Percentiles rank a stretch among this genome's conserved stretches.
phyloP scores from a whole-genome alignment of 2,888 invertebrate genomes.

The Eupithecia centaureata region DNA sequence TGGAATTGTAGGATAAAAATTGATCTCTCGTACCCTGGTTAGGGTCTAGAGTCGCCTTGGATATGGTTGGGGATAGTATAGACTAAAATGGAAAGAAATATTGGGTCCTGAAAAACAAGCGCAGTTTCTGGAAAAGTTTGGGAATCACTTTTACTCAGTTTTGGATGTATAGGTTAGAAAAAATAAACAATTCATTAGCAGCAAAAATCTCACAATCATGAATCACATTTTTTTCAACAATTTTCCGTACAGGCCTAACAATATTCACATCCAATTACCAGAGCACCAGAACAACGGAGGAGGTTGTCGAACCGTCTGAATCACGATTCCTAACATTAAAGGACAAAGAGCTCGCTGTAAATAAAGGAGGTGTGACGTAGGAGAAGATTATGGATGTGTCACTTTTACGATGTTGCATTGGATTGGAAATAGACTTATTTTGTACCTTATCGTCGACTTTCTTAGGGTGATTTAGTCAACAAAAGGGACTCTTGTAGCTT shows the following conservation, averaged over 20 bases:
- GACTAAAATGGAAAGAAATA: background rate
- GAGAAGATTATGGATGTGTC: background rate
- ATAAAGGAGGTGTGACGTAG: slow-evolving; percentile 3
- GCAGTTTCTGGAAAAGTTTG: background rate
- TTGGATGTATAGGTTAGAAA: too few relatives aligned
- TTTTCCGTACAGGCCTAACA: slow-evolving; percentile 11
- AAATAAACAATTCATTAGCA: too few relatives aligned
- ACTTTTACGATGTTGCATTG: background rate
- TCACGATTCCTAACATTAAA: slow-evolving; percentile 26
- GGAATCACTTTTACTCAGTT: too few relatives aligned
- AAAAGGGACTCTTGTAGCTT: background rate
- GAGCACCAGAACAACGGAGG: slow-evolving; percentile 27
- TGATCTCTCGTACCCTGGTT: background rate
- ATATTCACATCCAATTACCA: slow-evolving; percentile 34
- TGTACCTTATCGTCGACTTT: background rate
- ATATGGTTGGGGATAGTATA: too few relatives aligned
- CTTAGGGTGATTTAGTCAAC: background rate
- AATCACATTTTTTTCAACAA: background rate
- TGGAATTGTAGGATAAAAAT: background rate
- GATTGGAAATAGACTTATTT: background rate
- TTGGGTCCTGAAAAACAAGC: background rate
- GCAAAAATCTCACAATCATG: too few relatives aligned
- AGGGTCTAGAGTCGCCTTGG: background rate
- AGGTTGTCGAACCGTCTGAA: slow-evolving; percentile 33
- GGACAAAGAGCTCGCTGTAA: slow-evolving; percentile 20